Conservation (phyloP, 2,797 vertebrate species). For the Propithecus deckenii region DNA sequence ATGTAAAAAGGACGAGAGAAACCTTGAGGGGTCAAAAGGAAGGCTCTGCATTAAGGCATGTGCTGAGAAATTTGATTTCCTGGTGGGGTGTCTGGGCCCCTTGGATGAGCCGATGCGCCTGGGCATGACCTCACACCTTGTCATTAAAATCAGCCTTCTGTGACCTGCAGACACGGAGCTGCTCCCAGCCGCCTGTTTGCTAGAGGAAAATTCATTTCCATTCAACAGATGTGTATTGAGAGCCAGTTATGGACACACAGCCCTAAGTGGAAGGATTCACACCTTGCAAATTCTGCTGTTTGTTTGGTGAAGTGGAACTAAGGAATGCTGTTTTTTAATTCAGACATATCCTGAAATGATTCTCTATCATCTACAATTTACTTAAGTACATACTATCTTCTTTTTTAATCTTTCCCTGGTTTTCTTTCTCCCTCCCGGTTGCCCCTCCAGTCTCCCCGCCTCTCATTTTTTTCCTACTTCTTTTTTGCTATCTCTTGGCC, state of each 20-base stretch:
- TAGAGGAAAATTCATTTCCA: conserved; percentile 50
- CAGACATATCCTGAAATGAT: not conserved
- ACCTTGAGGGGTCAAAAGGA: not conserved
- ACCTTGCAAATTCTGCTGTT: not conserved
- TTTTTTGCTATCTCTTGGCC: not conserved
- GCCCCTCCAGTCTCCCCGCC: fast-evolving
- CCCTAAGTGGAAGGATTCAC: not conserved
- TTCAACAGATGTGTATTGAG: not conserved
- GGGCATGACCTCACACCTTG: conserved; percentile 26
- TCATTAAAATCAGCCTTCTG: conserved; percentile 49
- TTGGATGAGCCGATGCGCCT: not conserved
- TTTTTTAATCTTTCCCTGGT: not conserved
- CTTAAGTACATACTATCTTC: not conserved
- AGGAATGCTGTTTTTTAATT: not conserved
- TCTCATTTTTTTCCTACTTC: not conserved
- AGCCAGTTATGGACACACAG: not conserved
- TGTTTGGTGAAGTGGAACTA: not conserved
- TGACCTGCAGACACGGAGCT: not conserved
- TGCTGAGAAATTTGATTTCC: conserved; percentile 35
- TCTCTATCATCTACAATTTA: not conserved
- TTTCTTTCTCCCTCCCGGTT: not conserved
- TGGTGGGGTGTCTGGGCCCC: not conserved
- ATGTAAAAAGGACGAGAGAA: not conserved
- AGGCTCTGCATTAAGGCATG: not conserved
- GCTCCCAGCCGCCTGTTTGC: not conserved